Percentiles rank a stretch among this genome's conserved stretches.
Evolutionary conservation across 2,113 vertebrate species (phyloP).

Genomic region (Mola mola): DNA sequence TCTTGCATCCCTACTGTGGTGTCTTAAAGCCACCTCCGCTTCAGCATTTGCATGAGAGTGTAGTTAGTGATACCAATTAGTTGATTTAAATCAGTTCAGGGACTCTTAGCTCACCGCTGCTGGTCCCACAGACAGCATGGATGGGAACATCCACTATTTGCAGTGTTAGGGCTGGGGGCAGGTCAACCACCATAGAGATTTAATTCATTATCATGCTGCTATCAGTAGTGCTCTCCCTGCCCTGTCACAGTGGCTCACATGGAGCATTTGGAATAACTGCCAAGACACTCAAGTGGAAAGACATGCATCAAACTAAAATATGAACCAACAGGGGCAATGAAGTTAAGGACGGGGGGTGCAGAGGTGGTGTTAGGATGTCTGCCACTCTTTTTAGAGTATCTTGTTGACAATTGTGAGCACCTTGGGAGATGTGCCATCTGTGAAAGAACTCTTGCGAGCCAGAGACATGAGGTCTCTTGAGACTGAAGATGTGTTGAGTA

Average conservation of each 20-base stretch:
- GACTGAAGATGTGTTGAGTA: no score
- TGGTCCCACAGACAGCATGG: conserved; percentile 58
- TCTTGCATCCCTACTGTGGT: no score
- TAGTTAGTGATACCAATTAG: conserved; percentile 62
- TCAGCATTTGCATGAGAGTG: conserved; percentile 1
- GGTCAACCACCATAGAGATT: conserved; percentile 61
- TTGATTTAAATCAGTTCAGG: conserved; percentile 64
- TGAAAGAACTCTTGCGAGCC: no score
- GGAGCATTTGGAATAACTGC: conserved; percentile 32
- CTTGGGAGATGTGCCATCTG: no score
- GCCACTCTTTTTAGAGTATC: no score
- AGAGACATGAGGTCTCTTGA: no score
- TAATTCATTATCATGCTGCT: conserved; percentile 70
- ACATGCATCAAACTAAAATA: no score
- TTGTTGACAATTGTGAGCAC: no score
- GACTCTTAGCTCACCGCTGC: conserved; percentile 52
- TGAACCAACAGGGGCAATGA: no score
- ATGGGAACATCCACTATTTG: conserved; percentile 57
- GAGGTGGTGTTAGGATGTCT: no score
- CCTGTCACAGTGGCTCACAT: neutral
- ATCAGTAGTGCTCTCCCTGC: conserved; percentile 37
- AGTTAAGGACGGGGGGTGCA: no score
- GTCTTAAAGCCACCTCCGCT: neutral
- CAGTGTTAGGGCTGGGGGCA: conserved; percentile 42
- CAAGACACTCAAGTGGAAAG: conserved; percentile 9